Percentiles rank a stretch among this genome's conserved stretches.
Conservation (phyloP, 2,113 vertebrate species). For the Ciconia stormi region DNA sequence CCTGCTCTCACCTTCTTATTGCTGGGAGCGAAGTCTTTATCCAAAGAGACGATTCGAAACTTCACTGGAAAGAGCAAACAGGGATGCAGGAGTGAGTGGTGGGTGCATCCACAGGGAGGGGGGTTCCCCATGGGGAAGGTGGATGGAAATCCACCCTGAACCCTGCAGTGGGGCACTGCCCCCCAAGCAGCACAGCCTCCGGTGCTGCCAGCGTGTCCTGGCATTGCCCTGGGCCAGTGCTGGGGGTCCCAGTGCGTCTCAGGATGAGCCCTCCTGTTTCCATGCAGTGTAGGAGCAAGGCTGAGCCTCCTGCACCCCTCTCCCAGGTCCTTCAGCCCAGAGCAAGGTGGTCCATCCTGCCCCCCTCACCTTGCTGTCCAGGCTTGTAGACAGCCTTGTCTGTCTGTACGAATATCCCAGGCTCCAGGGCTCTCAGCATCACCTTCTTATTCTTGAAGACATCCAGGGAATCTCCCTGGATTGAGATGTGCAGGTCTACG, state of each 20-base stretch:
- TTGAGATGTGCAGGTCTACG: neutral
- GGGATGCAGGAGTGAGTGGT: neutral
- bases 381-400: constrained; percentile 51
- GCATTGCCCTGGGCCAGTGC: neutral
- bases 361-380: constrained; percentile 29
- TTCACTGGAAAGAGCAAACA: neutral
- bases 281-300: neutral
- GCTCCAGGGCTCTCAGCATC: neutral
- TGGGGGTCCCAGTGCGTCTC: neutral
- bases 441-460: neutral
- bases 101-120: accelerated
- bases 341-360: neutral
- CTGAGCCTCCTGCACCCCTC: neutral
- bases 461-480: neutral
- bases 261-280: neutral
- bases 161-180: neutral
- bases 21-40: neutral
- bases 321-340: neutral
- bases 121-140: neutral
- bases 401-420: constrained; percentile 33
- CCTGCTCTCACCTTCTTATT: constrained; percentile 15
- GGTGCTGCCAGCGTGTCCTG: accelerated
- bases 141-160: neutral
- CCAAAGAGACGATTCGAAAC: constrained; percentile 13
- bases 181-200: neutral